Base-by-base conservation (phyloP, 92 coral and sea anemone species). In the Porites evermanni region DNA sequence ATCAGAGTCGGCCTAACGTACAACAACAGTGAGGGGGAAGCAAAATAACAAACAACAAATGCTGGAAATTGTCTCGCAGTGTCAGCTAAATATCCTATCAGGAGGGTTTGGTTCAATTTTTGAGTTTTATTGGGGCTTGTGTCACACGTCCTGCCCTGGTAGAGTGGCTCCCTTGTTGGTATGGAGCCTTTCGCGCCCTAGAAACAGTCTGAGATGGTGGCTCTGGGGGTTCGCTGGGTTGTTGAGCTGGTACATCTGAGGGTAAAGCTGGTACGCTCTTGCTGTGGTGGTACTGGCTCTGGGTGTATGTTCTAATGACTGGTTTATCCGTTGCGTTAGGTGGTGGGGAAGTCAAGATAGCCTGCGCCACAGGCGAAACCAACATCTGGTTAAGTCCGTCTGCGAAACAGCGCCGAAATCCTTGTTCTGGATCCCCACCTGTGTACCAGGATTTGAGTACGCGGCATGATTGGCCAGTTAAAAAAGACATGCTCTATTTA, bases 171-270 rank as follows among this genome's bases (percentile, higher is more conserved):
- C 59, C 80, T 56, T 64, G 54, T 65, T 85, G 75, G 59, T 26
- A 85, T 16, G 87, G 66, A 61, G 52, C 26, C 7, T 66, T 79
- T 50, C 87, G 54, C 4, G 29, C 74, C 16, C n/a, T 14, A 1
- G 23, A 19, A 21, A 74, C 64, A n/a, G 32, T 29, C 32, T 29
- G 32, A 29, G 32, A 56, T 14, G 61, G 16, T 56, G 61, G 16
- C 61, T 56, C 61, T 56, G 61, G 12, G 12, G 7, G 58, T 47
- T 72, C 51, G 51, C 17, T 58, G 5, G 24, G 10, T 44, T 52
- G 16, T 58, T 14, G 21, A 17, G 17, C 21, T n/a, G 76, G 18
- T 19, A 24, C 21, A 38, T 16, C 72, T 75, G 68, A 19, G 82
- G 2, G 76, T 47, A 51, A 56, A 20, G 53, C 20, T 76, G 76